Base-by-base conservation (phyloP, 2,797 vertebrate species). In the Protonibea diacanthus region DNA sequence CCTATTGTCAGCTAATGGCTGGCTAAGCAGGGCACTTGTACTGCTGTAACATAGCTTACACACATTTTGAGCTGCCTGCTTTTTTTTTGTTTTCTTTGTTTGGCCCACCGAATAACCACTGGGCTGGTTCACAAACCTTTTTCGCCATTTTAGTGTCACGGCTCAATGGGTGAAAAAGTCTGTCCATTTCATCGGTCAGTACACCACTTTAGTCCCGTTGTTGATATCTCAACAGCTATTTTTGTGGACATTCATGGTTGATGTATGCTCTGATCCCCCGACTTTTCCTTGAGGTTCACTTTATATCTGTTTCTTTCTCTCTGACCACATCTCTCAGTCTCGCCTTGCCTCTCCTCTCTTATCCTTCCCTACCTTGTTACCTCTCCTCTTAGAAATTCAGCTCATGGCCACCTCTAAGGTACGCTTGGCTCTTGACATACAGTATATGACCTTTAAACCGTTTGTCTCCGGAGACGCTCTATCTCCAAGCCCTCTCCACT, bases 361-460 rank as follows among this genome's bases (percentile, higher is more conserved):
- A 25, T 11, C 15, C 42, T 21, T 7, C 23, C 13, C 20, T 52
- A 13, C 59, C 48, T 51, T 64, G 5, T 66, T 40, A 29, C 12
- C 29, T 59, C 55, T 57, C 45, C 38, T 70, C 53, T 82, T 69
- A 81, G 20, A 75, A 33, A 88, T 93, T 88, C 78, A 64, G 67
- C 74, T 83, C 78, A 77, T 70, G 56, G 52, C 55, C 4, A 70
- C 40, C 76, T 85, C 82, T 21, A 51, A 74, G 69, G 68, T 73
- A 40, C 17, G 44, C 61, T 67, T 52, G 65, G 47, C 74, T 85
- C 72, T 66, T 78, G 80, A 86, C 72, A 68, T 65, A 56, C 61
- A 73, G 38, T 48, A 47, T 62, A 25, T 86, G 86, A 91, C 86
- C 87, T 92, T 92, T 90, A 86, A 85, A 81, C 77, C 78, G 1